Base-by-base conservation (phyloP, 2,888 invertebrate genomes). In the Drosophila mulleri region DNA sequence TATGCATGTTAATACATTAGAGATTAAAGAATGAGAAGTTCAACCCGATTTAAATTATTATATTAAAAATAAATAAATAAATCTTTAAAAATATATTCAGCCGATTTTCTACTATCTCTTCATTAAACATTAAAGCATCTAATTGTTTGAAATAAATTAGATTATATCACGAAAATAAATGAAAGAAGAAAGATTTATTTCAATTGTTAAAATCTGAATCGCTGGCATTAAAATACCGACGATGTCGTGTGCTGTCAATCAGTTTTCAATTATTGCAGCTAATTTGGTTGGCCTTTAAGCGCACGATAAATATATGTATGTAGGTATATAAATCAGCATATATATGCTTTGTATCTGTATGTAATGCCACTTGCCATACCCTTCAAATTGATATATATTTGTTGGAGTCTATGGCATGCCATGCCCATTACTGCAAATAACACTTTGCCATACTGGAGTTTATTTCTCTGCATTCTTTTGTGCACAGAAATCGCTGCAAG, bases 231-330 rank as follows among this genome's bases (percentile, higher is more conserved):
- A 26, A 39, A 58, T 62, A 53, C 1, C 8, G 2, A 45, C 29
- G n/a, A 37, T 53, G 54, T 58, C 63, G 54, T 57, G 61, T 14
- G 52, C 68, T 67, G 75, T 68, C 82, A 82, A 82, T 83, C 80
- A 79, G 61, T 62, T 64, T 78, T 80, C 80, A 86, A 83, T 83
- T 83, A 86, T 67, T 65, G 73, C 73, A 74, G 78, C 75, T 82
- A 82, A 83, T 83, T 87, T 78, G 57, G 70, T 39, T 73, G 73
- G 44, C 77, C 62, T 50, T 78, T 60, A 39, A 58, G 50, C 62
- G 7, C 62, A 67, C 70, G 60, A 74, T 54, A 63, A 35, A 23
- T 32, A 11, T 32, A 32, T 32, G 32, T 32, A 32, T 32, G 32
- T 2, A 32, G 20, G 52, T 45, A 18, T 37, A 23, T 39, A 53